Percentiles rank a stretch among this genome's conserved stretches.
phyloP scores from a whole-genome alignment of 2,797 vertebrate species.

The Ambastaia sidthimunki region DNA sequence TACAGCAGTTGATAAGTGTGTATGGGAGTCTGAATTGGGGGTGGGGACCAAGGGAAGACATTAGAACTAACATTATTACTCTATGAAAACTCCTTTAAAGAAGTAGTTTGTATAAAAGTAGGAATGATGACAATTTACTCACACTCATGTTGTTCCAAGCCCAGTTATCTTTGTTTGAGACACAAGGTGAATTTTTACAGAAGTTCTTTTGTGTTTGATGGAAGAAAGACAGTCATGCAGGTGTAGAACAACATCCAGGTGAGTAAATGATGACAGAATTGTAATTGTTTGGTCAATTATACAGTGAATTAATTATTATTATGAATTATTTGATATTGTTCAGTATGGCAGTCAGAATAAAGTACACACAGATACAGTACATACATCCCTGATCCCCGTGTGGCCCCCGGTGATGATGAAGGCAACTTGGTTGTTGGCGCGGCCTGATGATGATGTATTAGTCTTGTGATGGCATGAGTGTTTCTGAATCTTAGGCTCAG shows the following conservation, averaged over 20 bases:
- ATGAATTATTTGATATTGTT: neutral
- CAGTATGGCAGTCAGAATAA: slow-evolving; percentile 14
- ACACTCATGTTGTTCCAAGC: neutral
- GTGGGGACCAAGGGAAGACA: neutral
- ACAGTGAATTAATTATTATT: neutral
- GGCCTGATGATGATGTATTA: slow-evolving; percentile 63
- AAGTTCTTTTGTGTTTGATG: neutral
- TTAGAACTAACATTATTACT: neutral
- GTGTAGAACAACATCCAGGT: neutral
- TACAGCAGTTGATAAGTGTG: neutral
- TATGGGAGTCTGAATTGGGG: neutral
- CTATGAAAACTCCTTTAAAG: neutral
- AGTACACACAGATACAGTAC: neutral
- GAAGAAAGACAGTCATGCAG: neutral
- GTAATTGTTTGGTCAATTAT: no score
- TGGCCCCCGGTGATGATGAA: slow-evolving; percentile 66
- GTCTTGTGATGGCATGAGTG: slow-evolving; percentile 25
- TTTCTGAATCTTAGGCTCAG: slow-evolving; percentile 24
- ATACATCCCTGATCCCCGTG: slow-evolving; percentile 1
- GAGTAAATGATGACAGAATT: no score
- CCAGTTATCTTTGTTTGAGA: neutral
- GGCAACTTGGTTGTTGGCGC: slow-evolving; percentile 54
- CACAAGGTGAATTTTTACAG: neutral
- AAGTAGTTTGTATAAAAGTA: no score
- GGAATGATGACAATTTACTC: neutral